phyloP scores from a whole-genome alignment of 1,140 invertebrate species.

The Chironomus striatipennis region DNA sequence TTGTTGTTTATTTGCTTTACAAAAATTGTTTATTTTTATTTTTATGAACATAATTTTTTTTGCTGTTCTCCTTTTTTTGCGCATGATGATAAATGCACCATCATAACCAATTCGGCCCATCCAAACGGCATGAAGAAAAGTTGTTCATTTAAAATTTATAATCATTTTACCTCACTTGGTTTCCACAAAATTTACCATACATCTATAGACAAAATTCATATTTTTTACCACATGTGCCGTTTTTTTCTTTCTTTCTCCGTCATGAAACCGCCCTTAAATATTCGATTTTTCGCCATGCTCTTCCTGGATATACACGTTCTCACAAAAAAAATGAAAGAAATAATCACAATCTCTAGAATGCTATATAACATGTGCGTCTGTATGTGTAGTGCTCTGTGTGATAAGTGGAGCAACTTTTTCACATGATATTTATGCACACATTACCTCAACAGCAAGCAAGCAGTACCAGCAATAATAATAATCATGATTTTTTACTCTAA shows the following conservation, averaged over 20 bases:
- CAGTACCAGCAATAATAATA: too few species aligned
- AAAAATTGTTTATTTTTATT: background rate
- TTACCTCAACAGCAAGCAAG: too few species aligned
- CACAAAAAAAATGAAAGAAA: background rate
- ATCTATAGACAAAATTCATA: too few species aligned
- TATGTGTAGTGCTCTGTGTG: too few species aligned
- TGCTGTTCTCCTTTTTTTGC: background rate
- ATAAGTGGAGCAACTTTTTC: too few species aligned
- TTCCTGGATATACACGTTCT: background rate
- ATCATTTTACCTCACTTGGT: background rate
- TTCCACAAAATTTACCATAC: background rate
- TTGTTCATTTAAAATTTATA: background rate
- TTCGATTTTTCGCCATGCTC: background rate
- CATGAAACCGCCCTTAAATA: conserved; percentile 6
- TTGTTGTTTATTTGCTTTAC: background rate
- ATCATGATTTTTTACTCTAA: too few species aligned
- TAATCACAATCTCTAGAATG: too few species aligned
- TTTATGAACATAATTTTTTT: background rate
- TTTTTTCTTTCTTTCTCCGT: background rate
- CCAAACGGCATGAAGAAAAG: background rate
- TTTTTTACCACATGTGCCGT: too few species aligned
- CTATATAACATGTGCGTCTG: too few species aligned
- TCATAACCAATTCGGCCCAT: background rate
- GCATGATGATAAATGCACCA: background rate
- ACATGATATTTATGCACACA: too few species aligned